Evolutionary conservation across 2,113 vertebrate species (phyloP).

Genomic region (Sceloporus tristichus): DNA sequence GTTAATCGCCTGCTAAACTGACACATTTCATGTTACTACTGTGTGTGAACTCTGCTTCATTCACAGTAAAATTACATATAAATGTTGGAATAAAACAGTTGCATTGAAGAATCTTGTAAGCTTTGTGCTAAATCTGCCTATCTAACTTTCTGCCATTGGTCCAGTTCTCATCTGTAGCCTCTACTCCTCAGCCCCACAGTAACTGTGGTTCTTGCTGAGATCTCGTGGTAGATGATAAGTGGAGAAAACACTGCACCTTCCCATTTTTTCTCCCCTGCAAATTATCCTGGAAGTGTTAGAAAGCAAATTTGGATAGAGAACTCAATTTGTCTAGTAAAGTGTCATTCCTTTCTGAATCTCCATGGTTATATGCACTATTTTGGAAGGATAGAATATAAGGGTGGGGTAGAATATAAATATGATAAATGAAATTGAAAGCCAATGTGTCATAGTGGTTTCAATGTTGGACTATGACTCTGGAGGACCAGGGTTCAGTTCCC

Average conservation of each 20-base stretch:
- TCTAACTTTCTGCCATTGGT: too few relatives aligned
- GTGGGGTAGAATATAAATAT: not conserved
- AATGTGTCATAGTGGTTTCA: too few relatives aligned
- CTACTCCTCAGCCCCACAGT: not conserved
- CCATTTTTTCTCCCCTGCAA: not conserved
- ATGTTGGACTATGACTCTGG: too few relatives aligned
- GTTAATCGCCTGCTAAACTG: not conserved
- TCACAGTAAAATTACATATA: not conserved
- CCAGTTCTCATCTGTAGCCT: not conserved
- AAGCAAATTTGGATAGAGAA: not conserved
- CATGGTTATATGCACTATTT: not conserved
- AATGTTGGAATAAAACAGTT: too few relatives aligned
- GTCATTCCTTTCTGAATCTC: not conserved
- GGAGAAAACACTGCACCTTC: not conserved
- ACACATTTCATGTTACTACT: not conserved
- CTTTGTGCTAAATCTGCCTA: not conserved
- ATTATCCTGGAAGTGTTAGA: not conserved
- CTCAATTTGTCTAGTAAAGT: not conserved
- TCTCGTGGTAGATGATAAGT: too few relatives aligned
- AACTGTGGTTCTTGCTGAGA: not conserved
- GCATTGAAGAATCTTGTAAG: not conserved
- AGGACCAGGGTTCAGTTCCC: too few relatives aligned
- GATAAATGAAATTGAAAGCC: not conserved
- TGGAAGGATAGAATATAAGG: not conserved
- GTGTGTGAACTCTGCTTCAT: not conserved